Evolutionary conservation across 2,113 vertebrate species (phyloP).

Genomic region (Ciconia stormi): DNA sequence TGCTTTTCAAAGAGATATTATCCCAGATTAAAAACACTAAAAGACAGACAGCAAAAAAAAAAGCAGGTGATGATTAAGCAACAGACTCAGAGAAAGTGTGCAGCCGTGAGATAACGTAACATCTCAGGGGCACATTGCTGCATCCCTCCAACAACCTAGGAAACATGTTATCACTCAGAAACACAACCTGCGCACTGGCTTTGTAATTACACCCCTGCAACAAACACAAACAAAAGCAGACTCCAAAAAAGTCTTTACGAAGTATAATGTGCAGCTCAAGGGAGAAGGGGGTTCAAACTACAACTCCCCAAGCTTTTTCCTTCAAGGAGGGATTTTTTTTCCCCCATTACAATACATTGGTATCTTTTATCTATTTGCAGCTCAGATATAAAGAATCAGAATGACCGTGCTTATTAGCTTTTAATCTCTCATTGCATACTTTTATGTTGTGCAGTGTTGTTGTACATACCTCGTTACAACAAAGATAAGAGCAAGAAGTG

Average conservation of each 20-base stretch:
- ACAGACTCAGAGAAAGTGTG: conserved; percentile 8
- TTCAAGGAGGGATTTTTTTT: not conserved
- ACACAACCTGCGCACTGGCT: conserved; percentile 50
- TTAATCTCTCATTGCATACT: not conserved
- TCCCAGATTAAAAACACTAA: conserved; percentile 34
- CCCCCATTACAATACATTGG: not conserved
- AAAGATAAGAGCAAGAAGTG: not conserved
- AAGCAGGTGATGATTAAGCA: conserved; percentile 7
- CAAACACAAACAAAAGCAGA: conserved; percentile 38
- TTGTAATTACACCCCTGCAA: conserved; percentile 31
- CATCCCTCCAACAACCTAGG: not conserved
- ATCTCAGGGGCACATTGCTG: conserved; percentile 31
- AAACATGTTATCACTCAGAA: conserved; percentile 50
- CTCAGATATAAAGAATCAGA: not conserved
- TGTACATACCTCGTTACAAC: not conserved
- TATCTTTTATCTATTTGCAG: conserved; percentile 2
- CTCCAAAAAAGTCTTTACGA: not conserved
- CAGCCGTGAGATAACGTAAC: conserved; percentile 52
- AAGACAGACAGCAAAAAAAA: not conserved
- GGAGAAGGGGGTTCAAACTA: not conserved
- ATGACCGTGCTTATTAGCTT: not conserved
- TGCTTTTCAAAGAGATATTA: conserved; percentile 48
- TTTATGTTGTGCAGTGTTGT: not conserved
- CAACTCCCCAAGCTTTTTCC: not conserved
- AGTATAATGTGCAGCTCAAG: not conserved